phyloP scores from a whole-genome alignment of 2,113 vertebrate genomes.

The Podilymbus podiceps region DNA sequence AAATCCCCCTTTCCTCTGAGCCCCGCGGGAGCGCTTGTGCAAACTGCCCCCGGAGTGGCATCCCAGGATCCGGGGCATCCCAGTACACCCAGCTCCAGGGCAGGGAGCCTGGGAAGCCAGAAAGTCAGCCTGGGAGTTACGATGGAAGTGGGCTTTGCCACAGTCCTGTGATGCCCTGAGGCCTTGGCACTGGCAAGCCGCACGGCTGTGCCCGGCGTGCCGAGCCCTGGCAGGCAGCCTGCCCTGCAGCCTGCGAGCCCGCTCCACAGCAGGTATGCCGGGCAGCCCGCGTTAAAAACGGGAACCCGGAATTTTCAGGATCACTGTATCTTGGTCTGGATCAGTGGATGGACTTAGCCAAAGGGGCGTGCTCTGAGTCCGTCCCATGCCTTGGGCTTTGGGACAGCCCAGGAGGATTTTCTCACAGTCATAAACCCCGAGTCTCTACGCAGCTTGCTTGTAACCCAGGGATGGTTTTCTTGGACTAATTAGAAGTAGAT shows the following conservation, averaged over 20 bases:
- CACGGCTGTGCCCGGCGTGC: rapidly evolving
- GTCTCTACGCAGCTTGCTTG: background rate
- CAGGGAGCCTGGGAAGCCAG: constrained; percentile 26
- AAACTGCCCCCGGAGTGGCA: background rate
- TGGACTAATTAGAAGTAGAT: background rate
- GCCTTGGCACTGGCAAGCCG: background rate
- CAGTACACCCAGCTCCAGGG: background rate
- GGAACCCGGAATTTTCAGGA: background rate
- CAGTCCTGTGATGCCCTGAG: background rate
- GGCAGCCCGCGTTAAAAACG: background rate
- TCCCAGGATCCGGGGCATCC: background rate
- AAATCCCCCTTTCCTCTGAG: background rate
- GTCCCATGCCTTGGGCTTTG: background rate
- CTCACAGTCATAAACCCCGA: background rate
- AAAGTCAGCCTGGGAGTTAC: background rate
- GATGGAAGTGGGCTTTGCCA: background rate
- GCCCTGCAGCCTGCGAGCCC: background rate
- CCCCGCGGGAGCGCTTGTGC: background rate
- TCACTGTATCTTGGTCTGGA: background rate
- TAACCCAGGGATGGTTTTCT: background rate
- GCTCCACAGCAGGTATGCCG: background rate
- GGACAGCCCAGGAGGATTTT: background rate
- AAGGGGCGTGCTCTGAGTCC: background rate
- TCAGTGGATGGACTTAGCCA: background rate
- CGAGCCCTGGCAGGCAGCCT: background rate